Base-by-base conservation (phyloP, 2,888 invertebrate species). In the Ectemnius cavifrons region DNA sequence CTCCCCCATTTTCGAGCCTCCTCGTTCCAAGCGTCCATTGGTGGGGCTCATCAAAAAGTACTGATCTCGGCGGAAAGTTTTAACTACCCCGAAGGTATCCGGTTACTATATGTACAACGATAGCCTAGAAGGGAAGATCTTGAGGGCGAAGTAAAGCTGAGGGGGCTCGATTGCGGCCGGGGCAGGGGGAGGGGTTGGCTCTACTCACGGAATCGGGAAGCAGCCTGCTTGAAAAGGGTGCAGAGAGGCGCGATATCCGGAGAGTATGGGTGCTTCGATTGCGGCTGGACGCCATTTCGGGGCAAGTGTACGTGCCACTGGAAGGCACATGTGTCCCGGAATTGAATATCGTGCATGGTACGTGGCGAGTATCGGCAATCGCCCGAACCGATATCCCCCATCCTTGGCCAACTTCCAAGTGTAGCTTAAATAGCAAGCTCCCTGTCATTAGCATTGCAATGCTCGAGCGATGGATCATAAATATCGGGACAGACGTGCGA, bases 401-500 rank as follows among this genome's bases (percentile, higher is more conserved):
- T 23, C 16, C 62, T 77, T 85, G 88, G 87, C 88, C 71, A 75
- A 72, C 62, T 77, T 83, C 86, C 86, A 88, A 87, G 87, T 82
- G 78, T 67, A 79, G 75, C 69, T 78, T 81, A 86, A 87, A 86
- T 80, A 52, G 80, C 74, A 73, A 71, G 65, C 72, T 70, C 67
- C 63, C 80, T 81, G 83, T 86, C 88, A 86, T 88, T 87, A 88
- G 88, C 87, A 88, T 86, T 84, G 86, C 88, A 86, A 84, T 86
- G 28, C 69, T 28, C 60, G 23, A 23, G 23, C 23, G 63, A 52
- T 58, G 58, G 67, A 62, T 81, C 69, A 57, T 61, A 72, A 63
- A 75, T 78, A 80, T 60, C 47, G 52, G 20, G 63, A 58, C 28
- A 23, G 14, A 6, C 58, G 47, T 52, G 59, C 63, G 67, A 73